Percentiles rank a stretch among this genome's conserved stretches.
Evolutionary conservation across 2,888 invertebrate species (phyloP).

Genomic region (Acleris laterana): DNA sequence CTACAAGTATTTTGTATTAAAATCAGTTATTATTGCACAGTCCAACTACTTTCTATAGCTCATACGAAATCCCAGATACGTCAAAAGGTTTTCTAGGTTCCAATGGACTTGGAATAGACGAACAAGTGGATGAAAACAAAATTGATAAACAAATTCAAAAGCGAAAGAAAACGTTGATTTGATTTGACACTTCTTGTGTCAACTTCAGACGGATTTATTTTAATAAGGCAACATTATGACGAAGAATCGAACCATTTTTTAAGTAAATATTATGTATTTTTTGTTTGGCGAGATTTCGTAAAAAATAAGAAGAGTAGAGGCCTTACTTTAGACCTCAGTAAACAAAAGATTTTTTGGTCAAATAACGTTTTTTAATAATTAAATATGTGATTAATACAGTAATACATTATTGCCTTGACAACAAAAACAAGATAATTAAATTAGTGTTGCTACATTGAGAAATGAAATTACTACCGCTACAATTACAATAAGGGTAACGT

Average conservation of each 20-base stretch:
- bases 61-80: too few relatives aligned
- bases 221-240: background rate
- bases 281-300: too few relatives aligned
- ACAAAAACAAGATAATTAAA: background rate
- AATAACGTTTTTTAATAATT: background rate
- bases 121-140: background rate
- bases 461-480: constrained; percentile 9
- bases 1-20: background rate
- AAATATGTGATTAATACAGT: too few relatives aligned
- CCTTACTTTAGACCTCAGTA: too few relatives aligned
- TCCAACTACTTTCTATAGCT: too few relatives aligned
- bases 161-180: background rate
- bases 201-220: too few relatives aligned
- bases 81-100: background rate
- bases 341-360: background rate
- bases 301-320: too few relatives aligned
- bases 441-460: background rate
- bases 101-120: background rate
- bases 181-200: background rate
- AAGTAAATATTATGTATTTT: too few relatives aligned
- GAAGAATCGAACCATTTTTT: background rate
- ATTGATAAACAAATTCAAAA: background rate
- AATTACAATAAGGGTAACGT: too few relatives aligned
- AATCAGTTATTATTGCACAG: background rate
- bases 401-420: background rate